phyloP scores from a whole-genome alignment of 2,888 invertebrate genomes.

The Chromoteleia sp. region DNA sequence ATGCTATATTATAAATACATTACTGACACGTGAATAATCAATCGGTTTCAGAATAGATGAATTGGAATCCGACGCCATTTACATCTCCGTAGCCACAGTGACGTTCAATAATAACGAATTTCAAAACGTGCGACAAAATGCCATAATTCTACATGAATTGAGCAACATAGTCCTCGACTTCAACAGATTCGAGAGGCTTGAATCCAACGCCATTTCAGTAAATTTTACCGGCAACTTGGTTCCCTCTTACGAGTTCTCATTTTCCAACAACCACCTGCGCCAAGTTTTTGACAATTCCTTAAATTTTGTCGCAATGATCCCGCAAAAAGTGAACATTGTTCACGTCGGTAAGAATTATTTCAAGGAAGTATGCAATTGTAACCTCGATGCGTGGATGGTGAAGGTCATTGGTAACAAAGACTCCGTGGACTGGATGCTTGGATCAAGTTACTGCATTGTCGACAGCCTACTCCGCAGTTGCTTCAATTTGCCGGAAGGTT shows the following conservation, averaged over 20 bases:
- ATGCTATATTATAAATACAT: conserved; percentile 1
- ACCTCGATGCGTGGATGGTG: conserved; percentile 87
- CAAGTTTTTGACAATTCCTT: conserved; percentile 86
- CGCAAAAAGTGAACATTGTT: conserved; percentile 84
- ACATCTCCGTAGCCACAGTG: conserved; percentile 87
- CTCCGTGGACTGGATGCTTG: conserved; percentile 84
- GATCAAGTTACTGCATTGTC: conserved; percentile 88
- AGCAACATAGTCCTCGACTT: conserved; percentile 87
- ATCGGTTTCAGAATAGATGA: conserved; percentile 87
- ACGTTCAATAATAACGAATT: conserved; percentile 88
- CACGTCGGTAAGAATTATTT: conserved; percentile 88
- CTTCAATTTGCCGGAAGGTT: conserved; percentile 88
- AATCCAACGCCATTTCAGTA: conserved; percentile 86
- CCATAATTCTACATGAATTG: conserved; percentile 89
- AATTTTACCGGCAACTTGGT: conserved; percentile 83
- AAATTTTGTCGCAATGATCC: conserved; percentile 87
- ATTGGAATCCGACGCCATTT: conserved; percentile 88
- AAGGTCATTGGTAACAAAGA: conserved; percentile 85
- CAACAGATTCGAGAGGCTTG: conserved; percentile 88
- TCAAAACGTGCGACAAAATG: conserved; percentile 86
- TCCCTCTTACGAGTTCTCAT: conserved; percentile 84
- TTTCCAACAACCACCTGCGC: conserved; percentile 87
- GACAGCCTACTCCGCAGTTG: conserved; percentile 87
- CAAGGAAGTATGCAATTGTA: conserved; percentile 88
- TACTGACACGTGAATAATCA: conserved; percentile 26